These are phyloP conservation scores for Caenorhabditis sp. DNA, from an alignment of 2,888 invertebrate genomes.

Conservation along the genomic window DNA sequence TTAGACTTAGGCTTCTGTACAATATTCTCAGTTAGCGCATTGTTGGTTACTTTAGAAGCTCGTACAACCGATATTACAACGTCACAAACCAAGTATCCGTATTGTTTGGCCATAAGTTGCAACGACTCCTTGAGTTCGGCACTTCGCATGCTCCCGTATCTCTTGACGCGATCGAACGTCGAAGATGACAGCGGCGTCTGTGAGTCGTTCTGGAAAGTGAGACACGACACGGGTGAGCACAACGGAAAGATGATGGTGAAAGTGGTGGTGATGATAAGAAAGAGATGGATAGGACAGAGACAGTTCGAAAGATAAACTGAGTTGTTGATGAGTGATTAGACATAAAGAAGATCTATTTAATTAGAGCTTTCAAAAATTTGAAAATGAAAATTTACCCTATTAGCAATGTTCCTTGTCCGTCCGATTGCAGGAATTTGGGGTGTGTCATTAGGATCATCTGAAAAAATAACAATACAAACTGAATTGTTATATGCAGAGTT, in stretches of 20 bases:
- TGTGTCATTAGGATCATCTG: conserved; percentile 70
- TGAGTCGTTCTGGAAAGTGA: conserved; percentile 52
- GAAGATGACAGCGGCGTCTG: conserved; percentile 20
- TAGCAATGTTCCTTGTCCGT: conserved; percentile 37
- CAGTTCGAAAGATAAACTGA: conserved; percentile 27
- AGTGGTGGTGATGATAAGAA: conserved; percentile 1
- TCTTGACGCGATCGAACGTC: conserved; percentile 75
- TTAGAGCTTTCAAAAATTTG: conserved; percentile 3
- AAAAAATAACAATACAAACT: too few species aligned
- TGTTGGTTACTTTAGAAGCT: conserved; percentile 15
- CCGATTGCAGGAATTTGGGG: conserved; percentile 72
- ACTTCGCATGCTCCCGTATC: conserved; percentile 79
- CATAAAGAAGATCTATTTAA: too few species aligned
- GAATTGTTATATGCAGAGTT: too few species aligned
- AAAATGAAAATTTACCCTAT: conserved; percentile 28
- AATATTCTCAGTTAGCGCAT: too few species aligned
- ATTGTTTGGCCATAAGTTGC: conserved; percentile 70
- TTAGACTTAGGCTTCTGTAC: too few species aligned
- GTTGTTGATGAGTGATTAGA: conserved; percentile 22
- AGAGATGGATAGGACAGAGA: conserved; percentile 29
- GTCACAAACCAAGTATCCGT: conserved; percentile 65
- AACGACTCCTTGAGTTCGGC: conserved; percentile 77
- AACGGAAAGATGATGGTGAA: background rate
- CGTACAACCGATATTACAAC: conserved; percentile 29
- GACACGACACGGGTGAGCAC: conserved; percentile 21